These are phyloP conservation scores for Trachelus stipa DNA, from an alignment of 2,888 invertebrate species.

Conservation along the genomic window DNA sequence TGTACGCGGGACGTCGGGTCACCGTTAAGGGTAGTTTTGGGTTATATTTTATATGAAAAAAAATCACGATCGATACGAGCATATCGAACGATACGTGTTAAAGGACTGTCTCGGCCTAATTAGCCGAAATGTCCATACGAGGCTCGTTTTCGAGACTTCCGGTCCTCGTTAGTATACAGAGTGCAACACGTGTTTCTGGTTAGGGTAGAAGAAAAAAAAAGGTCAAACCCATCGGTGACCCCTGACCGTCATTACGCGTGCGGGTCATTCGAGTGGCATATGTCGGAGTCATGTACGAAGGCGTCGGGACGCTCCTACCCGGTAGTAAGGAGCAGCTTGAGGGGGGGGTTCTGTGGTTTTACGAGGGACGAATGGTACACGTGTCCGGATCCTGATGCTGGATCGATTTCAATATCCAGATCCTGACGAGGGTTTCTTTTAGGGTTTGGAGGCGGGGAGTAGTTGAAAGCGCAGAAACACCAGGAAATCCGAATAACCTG, in stretches of 20 bases:
- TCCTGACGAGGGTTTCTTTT: not conserved
- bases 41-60: not conserved
- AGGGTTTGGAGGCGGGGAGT: too few relatives aligned
- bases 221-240: not conserved
- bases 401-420: not conserved
- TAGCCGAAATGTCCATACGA: not conserved
- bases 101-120: not conserved
- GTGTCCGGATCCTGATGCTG: not conserved
- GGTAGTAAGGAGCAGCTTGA: not conserved
- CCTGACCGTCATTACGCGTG: not conserved
- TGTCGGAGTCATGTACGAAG: not conserved
- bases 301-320: not conserved
- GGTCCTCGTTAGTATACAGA: not conserved
- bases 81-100: not conserved
- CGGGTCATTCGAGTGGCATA: not conserved
- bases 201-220: not conserved
- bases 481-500: not conserved
- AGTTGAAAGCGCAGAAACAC: not conserved
- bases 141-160: not conserved
- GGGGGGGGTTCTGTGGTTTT: not conserved
- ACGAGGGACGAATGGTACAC: not conserved
- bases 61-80: not conserved
- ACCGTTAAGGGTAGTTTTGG: not conserved
- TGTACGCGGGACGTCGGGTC: not conserved
- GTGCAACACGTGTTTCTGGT: not conserved